Percentiles rank a stretch among this genome's conserved stretches.
Conservation (phyloP, 2,888 invertebrate genomes). For the Meiosimyza platycephala region DNA sequence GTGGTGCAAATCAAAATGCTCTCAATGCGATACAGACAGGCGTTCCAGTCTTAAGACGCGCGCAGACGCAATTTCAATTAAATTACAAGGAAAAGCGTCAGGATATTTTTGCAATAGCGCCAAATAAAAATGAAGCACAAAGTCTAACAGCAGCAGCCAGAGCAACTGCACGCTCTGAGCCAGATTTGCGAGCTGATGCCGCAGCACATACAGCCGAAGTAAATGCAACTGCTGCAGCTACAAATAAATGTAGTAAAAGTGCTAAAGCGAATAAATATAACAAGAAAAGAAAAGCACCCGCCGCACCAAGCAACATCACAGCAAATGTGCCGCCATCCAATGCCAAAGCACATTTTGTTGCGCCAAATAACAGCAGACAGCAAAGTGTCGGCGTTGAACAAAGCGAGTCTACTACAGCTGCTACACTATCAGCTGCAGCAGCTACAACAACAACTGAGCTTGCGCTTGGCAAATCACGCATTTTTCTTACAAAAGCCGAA, state of each 20-base stretch:
- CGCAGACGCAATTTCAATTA: conserved; percentile 49
- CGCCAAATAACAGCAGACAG: not conserved
- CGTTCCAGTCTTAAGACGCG: conserved; percentile 46
- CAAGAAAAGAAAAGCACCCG: conserved; percentile 82
- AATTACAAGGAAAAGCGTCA: conserved; percentile 37
- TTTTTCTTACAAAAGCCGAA: conserved; percentile 78
- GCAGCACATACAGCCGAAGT: not conserved
- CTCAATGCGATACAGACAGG: not conserved
- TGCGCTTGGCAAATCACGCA: conserved; percentile 71
- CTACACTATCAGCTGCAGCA: not conserved
- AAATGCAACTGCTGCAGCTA: not conserved
- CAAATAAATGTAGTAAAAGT: not conserved
- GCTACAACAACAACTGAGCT: not conserved
- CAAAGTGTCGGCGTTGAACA: conserved; percentile 51
- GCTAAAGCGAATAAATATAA: conserved; percentile 63
- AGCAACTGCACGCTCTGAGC: conserved; percentile 72
- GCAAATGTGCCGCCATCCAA: not conserved
- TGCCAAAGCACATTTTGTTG: not conserved
- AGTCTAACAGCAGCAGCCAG: not conserved
- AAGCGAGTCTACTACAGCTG: conserved; percentile 58
- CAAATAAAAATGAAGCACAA: not conserved
- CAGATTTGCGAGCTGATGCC: conserved; percentile 70
- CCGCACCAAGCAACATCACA: conserved; percentile 44
- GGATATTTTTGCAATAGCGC: not conserved
- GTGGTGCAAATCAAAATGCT: conserved; percentile 2